phyloP scores from a whole-genome alignment of 2,113 vertebrate genomes.

The Aspiorhynchus laticeps region DNA sequence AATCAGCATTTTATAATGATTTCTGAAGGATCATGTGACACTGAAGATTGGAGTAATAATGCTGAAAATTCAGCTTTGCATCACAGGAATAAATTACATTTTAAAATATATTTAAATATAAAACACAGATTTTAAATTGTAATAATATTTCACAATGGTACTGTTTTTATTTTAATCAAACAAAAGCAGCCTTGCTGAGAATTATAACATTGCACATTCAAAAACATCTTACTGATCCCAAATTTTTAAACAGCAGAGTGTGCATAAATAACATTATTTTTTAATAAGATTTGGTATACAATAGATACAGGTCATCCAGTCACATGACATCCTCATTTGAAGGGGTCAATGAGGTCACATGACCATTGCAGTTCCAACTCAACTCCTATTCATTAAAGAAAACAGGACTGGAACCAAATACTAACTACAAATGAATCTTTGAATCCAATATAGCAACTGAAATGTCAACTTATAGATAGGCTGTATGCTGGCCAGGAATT shows the following conservation, averaged over 20 bases:
- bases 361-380: background rate
- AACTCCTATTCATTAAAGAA: background rate
- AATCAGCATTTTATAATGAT: background rate
- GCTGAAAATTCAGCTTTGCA: background rate
- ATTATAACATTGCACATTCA: background rate
- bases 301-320: background rate
- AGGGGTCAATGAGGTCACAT: background rate
- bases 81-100: background rate
- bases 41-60: background rate
- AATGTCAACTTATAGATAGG: background rate
- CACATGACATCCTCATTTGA: slow-evolving; percentile 12
- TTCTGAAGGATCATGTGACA: background rate
- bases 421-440: background rate
- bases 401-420: background rate
- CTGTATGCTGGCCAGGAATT: background rate
- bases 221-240: background rate
- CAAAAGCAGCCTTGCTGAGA: background rate
- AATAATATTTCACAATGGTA: background rate
- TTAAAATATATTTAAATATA: background rate
- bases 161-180: background rate
- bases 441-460: background rate
- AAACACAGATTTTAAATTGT: background rate
- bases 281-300: background rate
- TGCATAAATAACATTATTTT: background rate
- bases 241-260: background rate